A percentile compares a stretch with the other conserved stretches of the same genome.
phyloP scores from a whole-genome alignment of 2,797 vertebrate species.

The Epinephelus awoara region DNA sequence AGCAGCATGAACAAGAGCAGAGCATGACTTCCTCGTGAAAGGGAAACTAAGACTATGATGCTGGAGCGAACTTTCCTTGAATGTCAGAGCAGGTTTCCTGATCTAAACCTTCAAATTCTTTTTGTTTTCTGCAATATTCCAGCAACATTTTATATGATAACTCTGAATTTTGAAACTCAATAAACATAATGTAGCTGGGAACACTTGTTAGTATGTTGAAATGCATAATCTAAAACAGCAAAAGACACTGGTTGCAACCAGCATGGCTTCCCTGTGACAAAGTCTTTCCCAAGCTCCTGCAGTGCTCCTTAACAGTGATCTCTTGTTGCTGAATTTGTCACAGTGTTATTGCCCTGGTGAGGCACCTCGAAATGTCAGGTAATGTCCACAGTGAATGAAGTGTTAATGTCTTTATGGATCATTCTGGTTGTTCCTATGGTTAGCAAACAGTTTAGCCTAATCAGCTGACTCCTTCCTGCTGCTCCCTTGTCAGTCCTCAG shows the following conservation, averaged over 20 bases:
- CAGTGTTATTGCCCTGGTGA: constrained; percentile 68
- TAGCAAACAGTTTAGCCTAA: constrained; percentile 61
- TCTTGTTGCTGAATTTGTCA: constrained; percentile 74
- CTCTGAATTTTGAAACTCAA: not conserved
- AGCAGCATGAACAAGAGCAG: constrained; percentile 74
- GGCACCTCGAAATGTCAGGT: constrained; percentile 59
- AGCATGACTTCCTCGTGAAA: constrained; percentile 73
- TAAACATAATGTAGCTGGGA: not conserved
- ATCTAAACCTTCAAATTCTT: constrained; percentile 14
- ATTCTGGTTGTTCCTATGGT: constrained; percentile 61
- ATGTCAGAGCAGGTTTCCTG: constrained; percentile 25
- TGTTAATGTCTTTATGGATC: constrained; percentile 78
- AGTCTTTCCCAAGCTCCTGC: constrained; percentile 62
- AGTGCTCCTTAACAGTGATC: constrained; percentile 60
- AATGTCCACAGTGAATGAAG: constrained; percentile 63
- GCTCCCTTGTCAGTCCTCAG: constrained; percentile 1
- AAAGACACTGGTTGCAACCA: constrained; percentile 11
- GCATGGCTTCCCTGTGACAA: constrained; percentile 33
- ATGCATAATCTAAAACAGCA: constrained; percentile 4
- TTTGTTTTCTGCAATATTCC: constrained; percentile 3
- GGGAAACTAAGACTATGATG: constrained; percentile 55
- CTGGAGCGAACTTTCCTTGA: constrained; percentile 45
- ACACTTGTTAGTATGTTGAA: not conserved
- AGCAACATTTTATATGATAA: not conserved
- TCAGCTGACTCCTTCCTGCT: constrained; percentile 24